Conservation (phyloP, 2,113 vertebrate genomes). For the Porphyrio hochstetteri region DNA sequence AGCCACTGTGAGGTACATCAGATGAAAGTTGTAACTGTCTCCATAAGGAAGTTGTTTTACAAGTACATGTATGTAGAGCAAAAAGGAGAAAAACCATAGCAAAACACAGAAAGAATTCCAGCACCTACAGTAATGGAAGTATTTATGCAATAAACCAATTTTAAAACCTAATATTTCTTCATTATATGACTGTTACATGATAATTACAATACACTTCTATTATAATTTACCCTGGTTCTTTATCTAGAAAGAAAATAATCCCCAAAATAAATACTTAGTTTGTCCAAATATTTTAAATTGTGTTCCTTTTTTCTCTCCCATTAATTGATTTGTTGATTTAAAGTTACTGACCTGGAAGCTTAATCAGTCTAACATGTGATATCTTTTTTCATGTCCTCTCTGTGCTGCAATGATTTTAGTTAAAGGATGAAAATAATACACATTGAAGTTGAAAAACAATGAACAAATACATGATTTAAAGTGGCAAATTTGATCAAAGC, state of each 20-base stretch:
- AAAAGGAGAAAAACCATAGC: background rate
- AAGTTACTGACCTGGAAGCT: slow-evolving; percentile 1
- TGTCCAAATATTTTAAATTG: background rate
- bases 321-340: slow-evolving; percentile 36
- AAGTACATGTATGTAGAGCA: background rate
- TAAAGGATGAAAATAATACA: background rate
- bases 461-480: background rate
- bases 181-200: background rate
- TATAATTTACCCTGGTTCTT: background rate
- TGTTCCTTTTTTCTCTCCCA: background rate
- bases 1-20: background rate
- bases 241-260: background rate
- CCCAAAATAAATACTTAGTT: background rate
- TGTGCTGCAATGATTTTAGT: background rate
- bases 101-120: background rate
- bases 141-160: background rate
- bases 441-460: background rate
- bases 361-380: background rate
- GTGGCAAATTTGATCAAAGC: background rate
- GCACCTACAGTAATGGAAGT: background rate
- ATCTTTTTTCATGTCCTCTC: background rate
- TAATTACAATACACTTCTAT: background rate
- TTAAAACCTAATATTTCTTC: background rate
- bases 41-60: background rate
- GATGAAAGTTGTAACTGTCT: background rate